Evolutionary conservation across 2,113 vertebrate genomes (phyloP).

Genomic region (Jaculus jaculus): DNA sequence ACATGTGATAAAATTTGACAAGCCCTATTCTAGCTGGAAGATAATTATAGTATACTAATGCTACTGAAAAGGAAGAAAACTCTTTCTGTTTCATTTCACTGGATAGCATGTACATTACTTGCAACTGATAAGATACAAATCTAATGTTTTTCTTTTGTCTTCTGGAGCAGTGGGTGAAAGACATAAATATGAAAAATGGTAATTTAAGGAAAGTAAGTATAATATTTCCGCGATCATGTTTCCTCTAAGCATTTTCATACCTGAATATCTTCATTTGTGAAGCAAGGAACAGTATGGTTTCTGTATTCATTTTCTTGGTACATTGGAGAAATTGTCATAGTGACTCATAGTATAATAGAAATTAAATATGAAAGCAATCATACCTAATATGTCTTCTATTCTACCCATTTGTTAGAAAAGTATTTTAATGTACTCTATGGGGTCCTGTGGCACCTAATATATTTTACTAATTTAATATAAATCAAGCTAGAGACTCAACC

Average conservation of each 20-base stretch:
- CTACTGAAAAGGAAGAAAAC: not conserved
- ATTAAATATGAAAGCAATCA: conserved; percentile 9
- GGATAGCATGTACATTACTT: not conserved
- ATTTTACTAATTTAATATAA: conserved; percentile 12
- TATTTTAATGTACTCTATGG: not conserved
- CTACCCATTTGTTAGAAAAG: not conserved
- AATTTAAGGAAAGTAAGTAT: not conserved
- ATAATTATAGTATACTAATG: not conserved
- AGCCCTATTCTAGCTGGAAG: not conserved
- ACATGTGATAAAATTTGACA: not conserved
- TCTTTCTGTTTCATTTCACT: not conserved
- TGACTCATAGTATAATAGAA: conserved; percentile 7
- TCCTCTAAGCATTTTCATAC: not conserved
- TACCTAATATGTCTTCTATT: not conserved
- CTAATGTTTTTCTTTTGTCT: not conserved
- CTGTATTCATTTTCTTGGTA: not conserved
- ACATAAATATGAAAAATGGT: not conserved
- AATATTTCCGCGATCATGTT: not conserved
- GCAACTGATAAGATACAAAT: not conserved
- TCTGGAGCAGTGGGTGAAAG: not conserved
- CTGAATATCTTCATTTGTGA: not conserved
- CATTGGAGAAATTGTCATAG: not conserved
- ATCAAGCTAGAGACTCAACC: not conserved
- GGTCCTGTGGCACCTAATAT: not conserved
- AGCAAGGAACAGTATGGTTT: not conserved